Evolutionary conservation across 2,888 invertebrate genomes (phyloP), one percentile per base, ranked within the genome.

Genomic region (Himalopsyche tibetana): DNA sequence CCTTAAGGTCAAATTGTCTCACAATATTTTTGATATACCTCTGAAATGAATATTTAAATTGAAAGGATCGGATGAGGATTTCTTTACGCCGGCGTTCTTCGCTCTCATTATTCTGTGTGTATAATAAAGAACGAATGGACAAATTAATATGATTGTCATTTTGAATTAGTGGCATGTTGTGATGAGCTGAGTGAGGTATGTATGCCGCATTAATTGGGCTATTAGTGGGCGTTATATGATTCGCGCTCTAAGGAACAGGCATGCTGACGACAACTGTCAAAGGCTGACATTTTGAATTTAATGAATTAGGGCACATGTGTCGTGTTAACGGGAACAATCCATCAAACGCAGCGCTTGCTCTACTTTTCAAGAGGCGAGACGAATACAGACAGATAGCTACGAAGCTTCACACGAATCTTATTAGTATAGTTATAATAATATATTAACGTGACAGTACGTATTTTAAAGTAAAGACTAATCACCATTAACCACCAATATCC

Each of bases 271-370:
- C 63, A 19, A 63, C 63, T 51, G 51, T 51, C 51, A 51, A 51
- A 51, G 63, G 28, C 9, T 28, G 19, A 63, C 63, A 63, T 63
- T 63, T 63, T 63, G 63, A 63, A 63, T 63, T 63, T 19, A 63
- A 63, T 63, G 63, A 63, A 63, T 63, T 63, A 63, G 63, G 63
- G 63, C 63, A 63, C 63, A 63, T 63, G 28, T 63, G 63, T 63
- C 63, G 63, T 63, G 63, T 63, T 63, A 19, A 63, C 28, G 63
- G 63, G 63, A 63, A 63, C 63, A 63, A 63, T 63, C 63, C 19
- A 19, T 63, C 63, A 63, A 63, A 63, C 63, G 63, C 63, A 63
- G 63, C n/a, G 8, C 8, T 63, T 63, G 63, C 28, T 63, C 63
- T 28, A 63, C 28, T 19, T 28, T 28, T 19, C 63, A 11, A 63